Base-by-base conservation (phyloP, 2,113 vertebrate genomes). In the Lepus timidus region DNA sequence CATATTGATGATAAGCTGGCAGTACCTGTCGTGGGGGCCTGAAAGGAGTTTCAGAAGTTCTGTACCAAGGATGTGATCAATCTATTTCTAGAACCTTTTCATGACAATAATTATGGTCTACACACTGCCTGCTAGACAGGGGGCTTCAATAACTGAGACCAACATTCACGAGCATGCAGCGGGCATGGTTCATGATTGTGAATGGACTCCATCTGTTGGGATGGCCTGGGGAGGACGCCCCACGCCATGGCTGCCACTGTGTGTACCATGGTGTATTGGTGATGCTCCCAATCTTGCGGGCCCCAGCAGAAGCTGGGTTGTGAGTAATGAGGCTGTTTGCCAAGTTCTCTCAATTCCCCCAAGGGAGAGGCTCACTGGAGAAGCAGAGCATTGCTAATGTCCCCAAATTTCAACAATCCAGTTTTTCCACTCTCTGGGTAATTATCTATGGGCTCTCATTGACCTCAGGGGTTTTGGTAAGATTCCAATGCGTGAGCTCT, bases 301-400 rank as follows among this genome's bases (percentile, higher is more conserved):
- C n/a, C 16, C 49, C 39, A 71, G 68, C 39, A 61, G 39, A 49
- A 84, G 52, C 44, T 76, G n/a, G 33, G 14, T 7, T 84, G 27
- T 75, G 65, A 36, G 13, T 33, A 70, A 75, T 0, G 23, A 49
- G 23, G 31, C 51, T 92, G 76, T 10, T 1, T 87, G 81, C 76
- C 49, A 83, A 93, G 62, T 62, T 33, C 31, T 33, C 29, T 19
- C 12, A 1, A 9, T 31, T 76, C 22, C 70, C 80, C 29, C 3
- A 25, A 29, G 68, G 86, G 70, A 67, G 78, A 67, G 49, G 44
- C 33, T 95, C 70, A 61, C 55, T 58, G 36, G 49, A 82, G 76
- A 93, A 93, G 67, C 6, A 78, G 27, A 81, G 55, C 36, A n/a
- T 87, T 92, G 85, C 65, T 93, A 83, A 93, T 87, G 25, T 22